Percentiles rank a stretch among this genome's conserved stretches.
phyloP scores from a whole-genome alignment of 1,140 invertebrate genomes.

The Micrasema longulum region DNA sequence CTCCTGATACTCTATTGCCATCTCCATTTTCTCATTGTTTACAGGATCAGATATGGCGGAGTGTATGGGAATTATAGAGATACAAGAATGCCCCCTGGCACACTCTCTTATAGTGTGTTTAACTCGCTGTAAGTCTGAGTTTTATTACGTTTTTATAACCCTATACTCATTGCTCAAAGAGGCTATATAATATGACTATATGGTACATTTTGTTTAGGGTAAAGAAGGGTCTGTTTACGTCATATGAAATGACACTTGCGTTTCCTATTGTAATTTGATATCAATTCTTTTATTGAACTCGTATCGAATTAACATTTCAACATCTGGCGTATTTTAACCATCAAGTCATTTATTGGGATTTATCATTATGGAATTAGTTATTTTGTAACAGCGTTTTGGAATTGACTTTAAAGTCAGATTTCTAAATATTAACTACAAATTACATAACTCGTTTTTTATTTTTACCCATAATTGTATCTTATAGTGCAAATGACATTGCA shows the following conservation, averaged over 20 bases:
- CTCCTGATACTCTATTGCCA: constrained; percentile 43
- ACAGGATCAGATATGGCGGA: constrained; percentile 49
- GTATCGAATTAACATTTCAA: too few species aligned
- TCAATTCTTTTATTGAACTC: too few species aligned
- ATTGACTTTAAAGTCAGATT: too few species aligned
- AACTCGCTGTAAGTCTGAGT: constrained; percentile 55
- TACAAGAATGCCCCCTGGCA: constrained; percentile 51
- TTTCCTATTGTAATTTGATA: background rate
- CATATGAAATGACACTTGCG: constrained; percentile 20
- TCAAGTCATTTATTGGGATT: too few species aligned
- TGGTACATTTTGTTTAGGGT: constrained; percentile 14
- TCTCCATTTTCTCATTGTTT: constrained; percentile 47
- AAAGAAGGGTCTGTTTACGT: constrained; percentile 12
- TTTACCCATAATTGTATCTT: too few species aligned
- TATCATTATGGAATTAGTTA: too few species aligned
- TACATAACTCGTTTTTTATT: too few species aligned
- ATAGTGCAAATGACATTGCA: too few species aligned
- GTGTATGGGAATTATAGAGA: constrained; percentile 52
- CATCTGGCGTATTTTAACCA: too few species aligned
- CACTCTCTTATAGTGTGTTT: constrained; percentile 55
- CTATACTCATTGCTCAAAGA: constrained; percentile 45
- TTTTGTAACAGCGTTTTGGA: too few species aligned
- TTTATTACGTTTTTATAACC: constrained; percentile 55
- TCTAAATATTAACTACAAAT: too few species aligned
- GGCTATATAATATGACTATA: constrained; percentile 31